Conservation (phyloP, 1,140 invertebrate species). For the Drosophila bocqueti region DNA sequence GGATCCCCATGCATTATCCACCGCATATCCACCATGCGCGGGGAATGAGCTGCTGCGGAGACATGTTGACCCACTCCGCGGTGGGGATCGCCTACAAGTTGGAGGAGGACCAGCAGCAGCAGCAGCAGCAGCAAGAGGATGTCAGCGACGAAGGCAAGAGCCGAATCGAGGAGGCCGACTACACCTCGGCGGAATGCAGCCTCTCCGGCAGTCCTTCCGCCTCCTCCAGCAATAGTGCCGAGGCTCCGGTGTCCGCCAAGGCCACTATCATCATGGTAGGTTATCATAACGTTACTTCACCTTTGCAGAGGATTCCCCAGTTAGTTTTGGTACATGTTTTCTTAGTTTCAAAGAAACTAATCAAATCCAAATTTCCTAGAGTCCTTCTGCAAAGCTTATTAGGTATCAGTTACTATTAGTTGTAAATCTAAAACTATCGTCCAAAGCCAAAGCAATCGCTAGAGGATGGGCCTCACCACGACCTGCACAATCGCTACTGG, state of each 20-base stretch:
- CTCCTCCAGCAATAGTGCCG: slow-evolving; percentile 19
- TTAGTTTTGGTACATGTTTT: not conserved
- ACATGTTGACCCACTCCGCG: slow-evolving; percentile 38
- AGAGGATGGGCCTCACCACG: slow-evolving; percentile 36
- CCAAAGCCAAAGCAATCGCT: slow-evolving; percentile 16
- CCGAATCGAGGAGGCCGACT: slow-evolving; percentile 7
- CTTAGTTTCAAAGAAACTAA: not conserved
- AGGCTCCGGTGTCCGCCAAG: slow-evolving; percentile 9
- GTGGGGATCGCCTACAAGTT: slow-evolving; percentile 21
- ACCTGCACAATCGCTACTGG: slow-evolving; percentile 62
- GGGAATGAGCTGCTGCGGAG: slow-evolving; percentile 53
- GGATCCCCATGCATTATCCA: slow-evolving; percentile 1
- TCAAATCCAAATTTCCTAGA: too few species aligned
- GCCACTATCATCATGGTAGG: slow-evolving; percentile 42
- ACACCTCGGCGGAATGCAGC: slow-evolving; percentile 6
- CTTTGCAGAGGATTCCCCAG: slow-evolving; percentile 1
- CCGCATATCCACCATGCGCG: not conserved
- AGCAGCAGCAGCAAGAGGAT: slow-evolving; percentile 10
- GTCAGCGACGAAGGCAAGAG: not conserved
- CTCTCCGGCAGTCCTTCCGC: slow-evolving; percentile 17
- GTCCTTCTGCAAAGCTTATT: slow-evolving; percentile 1
- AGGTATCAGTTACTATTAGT: not conserved
- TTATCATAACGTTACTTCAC: not conserved
- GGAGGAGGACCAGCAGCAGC: slow-evolving; percentile 1
- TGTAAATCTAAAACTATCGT: not conserved